Evolutionary conservation across 2,797 vertebrate genomes (phyloP).

Genomic region (Lepilemur septentrionalis): DNA sequence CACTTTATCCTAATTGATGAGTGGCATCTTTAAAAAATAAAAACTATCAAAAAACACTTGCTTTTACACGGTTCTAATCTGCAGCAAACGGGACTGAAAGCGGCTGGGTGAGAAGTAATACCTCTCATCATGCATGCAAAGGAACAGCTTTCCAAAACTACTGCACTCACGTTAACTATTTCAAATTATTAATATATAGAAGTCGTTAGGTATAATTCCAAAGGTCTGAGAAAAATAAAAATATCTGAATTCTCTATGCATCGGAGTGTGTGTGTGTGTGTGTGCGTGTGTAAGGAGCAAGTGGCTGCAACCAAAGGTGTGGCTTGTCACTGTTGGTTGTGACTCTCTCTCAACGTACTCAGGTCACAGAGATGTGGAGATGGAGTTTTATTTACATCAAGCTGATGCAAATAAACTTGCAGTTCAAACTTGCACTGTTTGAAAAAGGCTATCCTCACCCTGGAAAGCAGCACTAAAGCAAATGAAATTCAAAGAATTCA

Average conservation of each 20-base stretch:
- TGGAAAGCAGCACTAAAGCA: neutral
- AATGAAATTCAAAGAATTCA: neutral
- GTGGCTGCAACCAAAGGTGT: neutral
- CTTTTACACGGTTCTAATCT: neutral
- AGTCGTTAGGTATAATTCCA: neutral
- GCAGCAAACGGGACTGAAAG: neutral
- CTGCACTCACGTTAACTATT: neutral
- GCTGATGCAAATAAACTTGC: too few relatives aligned
- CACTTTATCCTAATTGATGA: neutral
- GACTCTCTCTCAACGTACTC: neutral
- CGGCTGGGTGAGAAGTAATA: neutral
- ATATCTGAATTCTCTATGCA: neutral
- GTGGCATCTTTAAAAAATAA: neutral
- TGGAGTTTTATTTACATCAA: neutral
- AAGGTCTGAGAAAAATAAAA: neutral
- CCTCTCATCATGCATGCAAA: neutral
- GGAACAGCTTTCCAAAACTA: constrained; percentile 21
- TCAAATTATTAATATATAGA: neutral
- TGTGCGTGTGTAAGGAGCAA: neutral
- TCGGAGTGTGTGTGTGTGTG: too few relatives aligned
- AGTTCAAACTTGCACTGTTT: neutral
- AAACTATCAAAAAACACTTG: neutral
- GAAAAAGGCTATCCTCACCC: neutral
- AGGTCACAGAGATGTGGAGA: neutral
- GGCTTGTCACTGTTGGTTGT: neutral